phyloP scores from a whole-genome alignment of 2,113 vertebrate genomes.

The Trematocara zebra region DNA sequence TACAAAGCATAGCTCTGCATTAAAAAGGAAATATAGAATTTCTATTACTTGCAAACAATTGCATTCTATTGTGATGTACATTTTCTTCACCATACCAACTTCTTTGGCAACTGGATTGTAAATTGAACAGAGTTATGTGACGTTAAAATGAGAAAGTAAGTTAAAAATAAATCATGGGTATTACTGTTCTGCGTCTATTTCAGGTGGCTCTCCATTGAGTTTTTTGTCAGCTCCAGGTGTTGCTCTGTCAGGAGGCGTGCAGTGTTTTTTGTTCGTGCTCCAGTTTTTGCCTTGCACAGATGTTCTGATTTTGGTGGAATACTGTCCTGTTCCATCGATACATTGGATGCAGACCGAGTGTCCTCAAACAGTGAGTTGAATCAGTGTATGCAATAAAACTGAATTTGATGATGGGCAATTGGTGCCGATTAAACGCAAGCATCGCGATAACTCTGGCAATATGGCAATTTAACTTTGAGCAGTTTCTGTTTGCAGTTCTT shows the following conservation, averaged over 20 bases:
- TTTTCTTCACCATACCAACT: not conserved
- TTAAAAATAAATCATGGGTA: not conserved
- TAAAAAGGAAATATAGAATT: not conserved
- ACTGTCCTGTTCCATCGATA: not conserved
- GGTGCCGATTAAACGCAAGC: not conserved
- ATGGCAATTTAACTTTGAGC: not conserved
- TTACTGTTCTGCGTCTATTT: not conserved
- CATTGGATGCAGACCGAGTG: not conserved
- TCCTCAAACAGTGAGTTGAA: not conserved
- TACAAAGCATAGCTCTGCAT: not conserved
- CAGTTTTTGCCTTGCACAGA: not conserved
- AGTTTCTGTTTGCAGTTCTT: not conserved
- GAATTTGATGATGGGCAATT: not conserved
- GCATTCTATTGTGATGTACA: not conserved
- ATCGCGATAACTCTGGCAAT: not conserved
- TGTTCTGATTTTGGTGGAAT: not conserved
- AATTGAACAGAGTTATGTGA: not conserved
- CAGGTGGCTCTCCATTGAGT: not conserved
- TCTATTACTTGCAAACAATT: not conserved
- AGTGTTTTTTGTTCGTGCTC: not conserved
- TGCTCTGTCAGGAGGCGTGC: not conserved
- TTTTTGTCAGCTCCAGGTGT: not conserved
- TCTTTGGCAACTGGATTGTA: not conserved
- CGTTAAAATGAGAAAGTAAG: not conserved
- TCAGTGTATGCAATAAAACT: not conserved